Base-by-base conservation (phyloP, 2,113 vertebrate species). In the Centrocercus urophasianus region DNA sequence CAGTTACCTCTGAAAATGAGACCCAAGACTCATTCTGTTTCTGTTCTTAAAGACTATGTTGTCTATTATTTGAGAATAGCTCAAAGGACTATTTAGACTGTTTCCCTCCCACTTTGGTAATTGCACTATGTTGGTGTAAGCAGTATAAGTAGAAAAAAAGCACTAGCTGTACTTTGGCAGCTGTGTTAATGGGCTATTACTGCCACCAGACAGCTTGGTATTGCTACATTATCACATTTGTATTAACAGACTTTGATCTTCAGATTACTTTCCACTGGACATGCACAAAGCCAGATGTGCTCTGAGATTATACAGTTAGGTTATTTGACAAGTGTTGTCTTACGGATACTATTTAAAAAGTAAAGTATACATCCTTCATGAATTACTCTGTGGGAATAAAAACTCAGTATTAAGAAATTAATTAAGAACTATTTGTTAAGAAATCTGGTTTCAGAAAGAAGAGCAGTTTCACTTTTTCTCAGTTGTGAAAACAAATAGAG, bases 1-100 rank as follows among this genome's bases (percentile, higher is more conserved):
- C 83, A 95, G 92, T 96, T 97, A 88, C 86, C 43, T 69, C 11
- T 82, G 81, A 85, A 96, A 97, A 95, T 80, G 88, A 97, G 93
- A 89, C 89, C 77, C 83, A 79, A 65, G 75, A 64, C 60, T 93
- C 82, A 86, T 95, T 95, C 89, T 92, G 78, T 89, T 86, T 89
- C 67, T 93, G 73, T 67, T 90, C 65, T 76, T 70, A 50, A 87
- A 83, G 85, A 59, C 87, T 86, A 89, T 73, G 71, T 90, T 95
- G 63, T 72, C 77, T 93, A n/a, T 93, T 91, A 94, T 96, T 96
- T 93, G 65, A 65, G 75, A 67, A 88, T 83, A 52, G 38, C 69
- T 95, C 89, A 80, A 89, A 77, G 69, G 54, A 67, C 83, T 83
- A 43, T 95, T 97, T 93, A 95, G 69, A 67, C 67, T 78, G 22